phyloP scores from a whole-genome alignment of 2,797 vertebrate genomes.

The Setipinna tenuifilis region DNA sequence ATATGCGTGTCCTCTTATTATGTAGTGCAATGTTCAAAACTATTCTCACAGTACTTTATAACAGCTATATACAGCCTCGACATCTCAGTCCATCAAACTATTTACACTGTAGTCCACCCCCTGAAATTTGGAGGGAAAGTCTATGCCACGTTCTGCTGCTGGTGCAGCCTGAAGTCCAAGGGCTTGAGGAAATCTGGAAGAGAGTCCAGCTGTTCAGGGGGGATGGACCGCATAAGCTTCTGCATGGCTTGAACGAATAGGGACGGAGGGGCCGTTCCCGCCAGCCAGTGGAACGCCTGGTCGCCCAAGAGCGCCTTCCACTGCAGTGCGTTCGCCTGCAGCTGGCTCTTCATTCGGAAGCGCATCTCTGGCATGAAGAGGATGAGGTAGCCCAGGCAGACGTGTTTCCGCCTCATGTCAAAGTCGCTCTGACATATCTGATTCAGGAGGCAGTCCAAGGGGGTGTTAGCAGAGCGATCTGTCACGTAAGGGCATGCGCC shows the following conservation, averaged over 20 bases:
- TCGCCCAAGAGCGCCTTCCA: slow-evolving; percentile 85
- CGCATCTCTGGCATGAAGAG: slow-evolving; percentile 79
- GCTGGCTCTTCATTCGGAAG: slow-evolving; percentile 61
- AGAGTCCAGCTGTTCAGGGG: slow-evolving; percentile 76
- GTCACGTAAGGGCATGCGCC: slow-evolving; percentile 77
- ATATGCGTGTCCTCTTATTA: background rate
- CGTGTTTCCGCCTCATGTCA: slow-evolving; percentile 66
- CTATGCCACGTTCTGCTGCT: slow-evolving; percentile 23
- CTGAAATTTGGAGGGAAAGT: background rate
- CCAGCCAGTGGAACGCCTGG: slow-evolving; percentile 81
- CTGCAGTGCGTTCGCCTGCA: slow-evolving; percentile 72
- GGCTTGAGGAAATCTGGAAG: slow-evolving; percentile 87
- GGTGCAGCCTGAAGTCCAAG: slow-evolving; percentile 76
- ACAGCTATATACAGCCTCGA: background rate
- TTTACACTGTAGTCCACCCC: background rate
- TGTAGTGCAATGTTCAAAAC: background rate
- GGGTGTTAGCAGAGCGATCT: slow-evolving; percentile 72
- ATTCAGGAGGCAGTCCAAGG: slow-evolving; percentile 81
- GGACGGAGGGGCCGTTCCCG: slow-evolving; percentile 79
- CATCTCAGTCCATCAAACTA: background rate
- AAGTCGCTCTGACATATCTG: slow-evolving; percentile 64
- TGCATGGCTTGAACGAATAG: slow-evolving; percentile 87
- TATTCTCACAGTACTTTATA: background rate
- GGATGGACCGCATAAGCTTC: slow-evolving; percentile 80
- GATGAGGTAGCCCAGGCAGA: slow-evolving; percentile 85